A percentile compares a stretch with the other conserved stretches of the same genome.
These are phyloP conservation scores for Temnothorax nylanderi DNA, from an alignment of 1,140 invertebrate species.

Conservation along the genomic window DNA sequence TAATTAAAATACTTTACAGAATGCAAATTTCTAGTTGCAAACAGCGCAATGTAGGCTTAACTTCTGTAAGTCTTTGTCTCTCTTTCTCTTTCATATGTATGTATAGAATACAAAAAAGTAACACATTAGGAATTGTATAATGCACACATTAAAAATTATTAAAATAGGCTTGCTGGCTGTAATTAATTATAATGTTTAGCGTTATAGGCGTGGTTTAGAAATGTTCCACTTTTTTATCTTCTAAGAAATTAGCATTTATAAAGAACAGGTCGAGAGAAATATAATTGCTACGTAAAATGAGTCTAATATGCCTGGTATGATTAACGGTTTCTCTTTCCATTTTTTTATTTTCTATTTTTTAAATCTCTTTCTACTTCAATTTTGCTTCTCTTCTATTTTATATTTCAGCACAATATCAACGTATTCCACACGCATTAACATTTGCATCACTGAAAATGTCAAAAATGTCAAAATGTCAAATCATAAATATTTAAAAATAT, in stretches of 20 bases:
- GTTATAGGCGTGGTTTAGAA: neutral
- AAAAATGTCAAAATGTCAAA: neutral
- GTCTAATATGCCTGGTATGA: neutral
- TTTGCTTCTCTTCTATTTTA: neutral
- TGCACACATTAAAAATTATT: neutral
- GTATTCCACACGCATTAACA: neutral
- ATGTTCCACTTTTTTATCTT: neutral
- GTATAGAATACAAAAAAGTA: neutral
- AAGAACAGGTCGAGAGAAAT: neutral
- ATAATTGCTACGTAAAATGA: neutral
- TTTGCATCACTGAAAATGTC: neutral
- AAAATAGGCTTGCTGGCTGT: neutral
- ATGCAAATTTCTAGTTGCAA: too few species aligned
- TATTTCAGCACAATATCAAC: neutral
- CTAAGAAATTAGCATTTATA: neutral
- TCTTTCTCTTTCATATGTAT: neutral
- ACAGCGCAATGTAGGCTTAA: too few species aligned
- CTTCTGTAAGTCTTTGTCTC: neutral
- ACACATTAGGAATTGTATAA: too few species aligned
- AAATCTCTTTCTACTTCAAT: neutral
- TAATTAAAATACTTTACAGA: too few species aligned
- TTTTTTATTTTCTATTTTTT: neutral
- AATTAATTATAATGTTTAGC: constrained; percentile 11
- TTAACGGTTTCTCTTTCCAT: neutral
- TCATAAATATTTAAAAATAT: neutral